Base-by-base conservation (phyloP, 2,113 vertebrate genomes). In the Lontra canadensis region DNA sequence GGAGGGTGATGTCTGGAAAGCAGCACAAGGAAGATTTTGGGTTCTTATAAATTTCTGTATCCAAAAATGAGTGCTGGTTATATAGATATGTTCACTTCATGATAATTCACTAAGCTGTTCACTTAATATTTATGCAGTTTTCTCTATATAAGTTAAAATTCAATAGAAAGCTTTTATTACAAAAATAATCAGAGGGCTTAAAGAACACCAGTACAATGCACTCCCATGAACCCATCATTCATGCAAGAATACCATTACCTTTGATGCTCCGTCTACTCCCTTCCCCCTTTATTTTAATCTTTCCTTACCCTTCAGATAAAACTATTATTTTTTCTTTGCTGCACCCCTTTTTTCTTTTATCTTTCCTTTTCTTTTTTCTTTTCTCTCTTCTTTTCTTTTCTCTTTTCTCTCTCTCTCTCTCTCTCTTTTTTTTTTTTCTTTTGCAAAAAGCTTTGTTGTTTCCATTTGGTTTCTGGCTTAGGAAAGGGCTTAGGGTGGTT, bases 31-130 rank as follows among this genome's bases (percentile, higher is more conserved):
- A 44, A 92, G 12, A 9, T 47, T 55, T 73, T 4, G 34, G 39
- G 21, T 84, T 79, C 36, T 42, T 20, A 25, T 44, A 85, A 44
- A 96, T 82, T 79, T 92, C 79, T 59, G 12, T 74, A 74, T 89
- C 13, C 55, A 31, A 26, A 26, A n/a, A 3, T 52, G 11, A 49
- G 1, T 74, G 61, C 47, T 63, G 20, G 69, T 47, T 63, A 67
- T 12, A 76, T 7, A 69, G 21, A 34, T 34, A 29, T 59, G 29
- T 74, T 82, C 67, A 52, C 18, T 69, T 91, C 21, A 13, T 26
- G n/a, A 26, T 61, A 49, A 79, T 76, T 78, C 7, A 21, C 7
- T 17, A 49, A 71, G 34, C 3, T 42, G 9, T 63, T 31, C 17
- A 80, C 23, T 29, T 90, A 44, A n/a, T 85, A 73, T 80, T 63